Conservation (phyloP, 2,797 vertebrate species). For the Paguma larvata region DNA sequence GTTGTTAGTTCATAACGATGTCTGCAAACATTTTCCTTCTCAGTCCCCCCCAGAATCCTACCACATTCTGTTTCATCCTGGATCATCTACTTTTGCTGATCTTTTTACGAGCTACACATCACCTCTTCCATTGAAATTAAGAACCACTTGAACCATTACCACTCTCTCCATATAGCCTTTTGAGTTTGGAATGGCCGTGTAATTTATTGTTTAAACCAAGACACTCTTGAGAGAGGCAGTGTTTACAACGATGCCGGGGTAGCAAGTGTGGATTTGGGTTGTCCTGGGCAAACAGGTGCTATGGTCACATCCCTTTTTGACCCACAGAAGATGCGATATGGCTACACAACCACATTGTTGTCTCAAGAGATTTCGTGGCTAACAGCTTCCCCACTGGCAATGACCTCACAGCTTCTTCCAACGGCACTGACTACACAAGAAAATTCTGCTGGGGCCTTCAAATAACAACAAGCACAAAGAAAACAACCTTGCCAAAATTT, state of each 20-base stretch:
- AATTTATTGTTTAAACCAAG: not conserved
- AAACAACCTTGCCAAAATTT: conserved; percentile 77
- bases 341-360: not conserved
- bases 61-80: not conserved
- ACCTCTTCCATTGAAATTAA: not conserved
- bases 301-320: not conserved
- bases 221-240: not conserved
- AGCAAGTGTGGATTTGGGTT: not conserved
- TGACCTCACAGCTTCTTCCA: not conserved
- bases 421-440: not conserved
- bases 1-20: not conserved
- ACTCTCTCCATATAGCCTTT: not conserved
- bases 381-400: not conserved
- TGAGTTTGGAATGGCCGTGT: not conserved
- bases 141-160: not conserved
- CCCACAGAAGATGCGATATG: not conserved
- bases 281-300: not conserved
- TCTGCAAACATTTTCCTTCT: not conserved
- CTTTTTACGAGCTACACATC: not conserved
- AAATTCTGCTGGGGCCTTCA: conserved; percentile 39
- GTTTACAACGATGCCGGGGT: not conserved
- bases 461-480: conserved; percentile 75
- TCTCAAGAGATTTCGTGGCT: not conserved
- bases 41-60: not conserved
- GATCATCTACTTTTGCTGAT: not conserved